Percentiles rank a stretch among this genome's conserved stretches.
Conservation (phyloP, 2,113 vertebrate species). For the Thryonomys swinderianus region DNA sequence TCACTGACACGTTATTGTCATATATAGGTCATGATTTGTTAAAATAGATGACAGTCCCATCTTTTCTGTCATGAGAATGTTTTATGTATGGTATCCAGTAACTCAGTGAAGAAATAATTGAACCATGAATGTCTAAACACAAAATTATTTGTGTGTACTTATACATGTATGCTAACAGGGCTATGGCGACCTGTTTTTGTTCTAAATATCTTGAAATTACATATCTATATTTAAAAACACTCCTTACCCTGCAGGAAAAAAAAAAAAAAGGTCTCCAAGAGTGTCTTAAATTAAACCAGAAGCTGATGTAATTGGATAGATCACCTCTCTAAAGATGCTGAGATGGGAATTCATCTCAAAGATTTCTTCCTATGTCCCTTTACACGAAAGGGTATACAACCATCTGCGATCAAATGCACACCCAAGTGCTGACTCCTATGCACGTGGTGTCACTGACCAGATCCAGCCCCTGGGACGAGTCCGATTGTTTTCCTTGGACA, state of each 20-base stretch:
- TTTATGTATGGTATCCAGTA: background rate
- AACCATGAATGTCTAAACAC: background rate
- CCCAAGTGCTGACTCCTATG: accelerated
- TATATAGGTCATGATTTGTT: background rate
- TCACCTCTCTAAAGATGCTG: slow-evolving; percentile 41
- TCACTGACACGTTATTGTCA: background rate
- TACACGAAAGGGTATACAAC: background rate
- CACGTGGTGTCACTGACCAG: accelerated
- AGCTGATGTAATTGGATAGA: slow-evolving; percentile 19
- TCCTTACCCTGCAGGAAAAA: background rate
- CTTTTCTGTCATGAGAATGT: background rate
- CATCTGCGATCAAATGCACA: background rate
- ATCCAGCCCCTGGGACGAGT: background rate
- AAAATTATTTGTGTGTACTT: background rate
- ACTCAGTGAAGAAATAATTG: background rate
- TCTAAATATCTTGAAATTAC: slow-evolving; percentile 31
- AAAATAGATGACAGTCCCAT: background rate
- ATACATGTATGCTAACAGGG: background rate
- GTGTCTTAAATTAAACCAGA: slow-evolving; percentile 43
- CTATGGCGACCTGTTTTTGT: background rate
- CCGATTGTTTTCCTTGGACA: background rate
- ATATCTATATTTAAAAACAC: slow-evolving; percentile 29
- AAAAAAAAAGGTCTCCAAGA: background rate
- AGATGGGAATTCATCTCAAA: background rate
- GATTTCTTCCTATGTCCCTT: background rate